Conservation (phyloP, 2,113 vertebrate genomes). For the Gymnobelideus leadbeateri region DNA sequence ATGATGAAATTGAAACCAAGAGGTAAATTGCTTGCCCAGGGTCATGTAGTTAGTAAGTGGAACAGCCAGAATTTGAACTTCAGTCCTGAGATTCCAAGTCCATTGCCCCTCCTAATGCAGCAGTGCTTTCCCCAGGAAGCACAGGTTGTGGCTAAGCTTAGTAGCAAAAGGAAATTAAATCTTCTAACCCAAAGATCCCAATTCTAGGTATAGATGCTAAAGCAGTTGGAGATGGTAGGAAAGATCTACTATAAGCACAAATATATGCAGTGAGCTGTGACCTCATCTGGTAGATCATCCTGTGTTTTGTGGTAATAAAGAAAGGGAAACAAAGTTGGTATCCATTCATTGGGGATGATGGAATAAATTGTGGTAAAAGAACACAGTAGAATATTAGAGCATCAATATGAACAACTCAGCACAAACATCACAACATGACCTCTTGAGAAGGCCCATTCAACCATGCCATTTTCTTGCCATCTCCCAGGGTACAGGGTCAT, state of each 20-base stretch:
- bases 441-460: neutral
- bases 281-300: neutral
- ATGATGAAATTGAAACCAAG: neutral
- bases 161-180: neutral
- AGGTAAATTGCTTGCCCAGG: neutral
- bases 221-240: neutral
- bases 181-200: too few species aligned
- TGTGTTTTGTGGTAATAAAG: neutral
- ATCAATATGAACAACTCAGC: too few species aligned
- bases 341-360: neutral
- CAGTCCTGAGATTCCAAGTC: neutral
- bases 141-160: neutral
- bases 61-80: neutral
- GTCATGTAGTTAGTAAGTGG: neutral
- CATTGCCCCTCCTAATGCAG: neutral
- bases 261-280: neutral
- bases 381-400: neutral
- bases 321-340: neutral
- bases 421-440: neutral
- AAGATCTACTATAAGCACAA: neutral
- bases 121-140: neutral
- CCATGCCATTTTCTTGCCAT: neutral
- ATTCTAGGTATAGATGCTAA: neutral
- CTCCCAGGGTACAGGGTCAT: neutral
- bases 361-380: neutral